phyloP scores from a whole-genome alignment of 2,797 vertebrate species.

The Hyperoplus lanceolatus region DNA sequence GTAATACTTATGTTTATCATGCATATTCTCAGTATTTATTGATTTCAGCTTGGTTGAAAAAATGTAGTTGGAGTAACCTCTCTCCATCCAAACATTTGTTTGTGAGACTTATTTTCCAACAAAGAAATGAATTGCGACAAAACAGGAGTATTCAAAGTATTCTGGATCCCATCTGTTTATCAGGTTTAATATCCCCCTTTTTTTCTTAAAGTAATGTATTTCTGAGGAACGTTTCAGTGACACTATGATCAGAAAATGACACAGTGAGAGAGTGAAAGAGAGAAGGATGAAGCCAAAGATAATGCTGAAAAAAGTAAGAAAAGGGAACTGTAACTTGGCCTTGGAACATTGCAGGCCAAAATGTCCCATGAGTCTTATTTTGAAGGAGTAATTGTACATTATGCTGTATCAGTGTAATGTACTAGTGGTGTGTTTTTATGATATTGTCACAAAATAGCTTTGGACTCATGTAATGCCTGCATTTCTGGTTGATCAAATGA shows the following conservation, averaged over 20 bases:
- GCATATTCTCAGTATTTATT: slow-evolving; percentile 48
- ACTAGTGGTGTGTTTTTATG: not conserved
- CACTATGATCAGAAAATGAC: not conserved
- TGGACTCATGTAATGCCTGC: slow-evolving; percentile 15
- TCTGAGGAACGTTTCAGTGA: not conserved
- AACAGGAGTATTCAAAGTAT: not conserved
- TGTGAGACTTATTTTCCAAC: slow-evolving; percentile 15
- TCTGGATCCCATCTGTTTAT: not conserved
- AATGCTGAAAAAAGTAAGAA: slow-evolving; percentile 23
- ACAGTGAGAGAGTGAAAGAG: not conserved
- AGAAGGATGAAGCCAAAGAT: slow-evolving; percentile 59
- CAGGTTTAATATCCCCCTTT: not conserved
- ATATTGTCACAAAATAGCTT: slow-evolving; percentile 11
- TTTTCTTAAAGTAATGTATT: not conserved
- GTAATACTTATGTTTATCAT: slow-evolving; percentile 46
- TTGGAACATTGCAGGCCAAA: slow-evolving; percentile 22
- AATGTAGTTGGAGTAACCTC: slow-evolving; percentile 25
- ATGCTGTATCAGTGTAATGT: slow-evolving; percentile 34
- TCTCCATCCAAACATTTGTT: slow-evolving; percentile 29
- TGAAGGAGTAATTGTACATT: slow-evolving; percentile 8
- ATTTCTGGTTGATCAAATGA: slow-evolving; percentile 13
- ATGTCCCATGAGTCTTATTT: slow-evolving; percentile 34
- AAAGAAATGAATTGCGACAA: slow-evolving; percentile 18
- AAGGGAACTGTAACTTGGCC: slow-evolving; percentile 33
- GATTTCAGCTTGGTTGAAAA: slow-evolving; percentile 34